These are phyloP conservation scores for Ecdyonurus torrentis DNA, from an alignment of 2,888 invertebrate species.

Conservation along the genomic window DNA sequence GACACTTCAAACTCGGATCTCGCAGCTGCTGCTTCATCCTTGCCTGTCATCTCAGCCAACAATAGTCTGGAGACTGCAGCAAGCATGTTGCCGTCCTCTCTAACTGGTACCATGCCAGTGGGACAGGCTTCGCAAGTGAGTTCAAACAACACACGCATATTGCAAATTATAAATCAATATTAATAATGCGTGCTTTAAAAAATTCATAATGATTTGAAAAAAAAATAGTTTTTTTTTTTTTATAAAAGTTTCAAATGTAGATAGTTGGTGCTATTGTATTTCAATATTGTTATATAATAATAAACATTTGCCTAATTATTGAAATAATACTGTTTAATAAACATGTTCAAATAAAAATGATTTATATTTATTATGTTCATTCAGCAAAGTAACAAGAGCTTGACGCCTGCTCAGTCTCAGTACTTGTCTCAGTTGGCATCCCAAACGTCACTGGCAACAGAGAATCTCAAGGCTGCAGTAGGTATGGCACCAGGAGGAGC, in stretches of 20 bases:
- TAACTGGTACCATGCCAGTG: conserved; percentile 4
- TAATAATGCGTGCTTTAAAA: no score
- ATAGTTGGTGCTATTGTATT: no score
- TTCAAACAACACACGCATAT: no score
- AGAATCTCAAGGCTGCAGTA: conserved; percentile 34
- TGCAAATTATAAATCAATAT: no score
- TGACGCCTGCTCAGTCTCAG: conserved; percentile 40
- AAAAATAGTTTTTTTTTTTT: no score
- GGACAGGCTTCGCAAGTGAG: conserved; percentile 13
- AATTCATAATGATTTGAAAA: no score
- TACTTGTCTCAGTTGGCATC: conserved; percentile 39
- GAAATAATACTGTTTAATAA: no score
- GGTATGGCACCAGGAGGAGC: conserved; percentile 20
- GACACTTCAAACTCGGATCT: conserved; percentile 7
- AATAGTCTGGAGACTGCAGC: neutral
- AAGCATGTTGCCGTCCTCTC: conserved; percentile 9
- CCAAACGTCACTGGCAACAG: conserved; percentile 37
- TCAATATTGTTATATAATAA: no score
- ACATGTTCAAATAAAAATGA: no score
- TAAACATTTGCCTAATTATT: no score
- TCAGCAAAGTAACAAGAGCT: conserved; percentile 6
- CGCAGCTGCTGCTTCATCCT: neutral
- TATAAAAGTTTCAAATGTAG: no score
- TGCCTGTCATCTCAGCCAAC: neutral
- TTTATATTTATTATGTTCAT: no score